Conservation (phyloP, 2,888 invertebrate genomes). For the Orthosia incerta region DNA sequence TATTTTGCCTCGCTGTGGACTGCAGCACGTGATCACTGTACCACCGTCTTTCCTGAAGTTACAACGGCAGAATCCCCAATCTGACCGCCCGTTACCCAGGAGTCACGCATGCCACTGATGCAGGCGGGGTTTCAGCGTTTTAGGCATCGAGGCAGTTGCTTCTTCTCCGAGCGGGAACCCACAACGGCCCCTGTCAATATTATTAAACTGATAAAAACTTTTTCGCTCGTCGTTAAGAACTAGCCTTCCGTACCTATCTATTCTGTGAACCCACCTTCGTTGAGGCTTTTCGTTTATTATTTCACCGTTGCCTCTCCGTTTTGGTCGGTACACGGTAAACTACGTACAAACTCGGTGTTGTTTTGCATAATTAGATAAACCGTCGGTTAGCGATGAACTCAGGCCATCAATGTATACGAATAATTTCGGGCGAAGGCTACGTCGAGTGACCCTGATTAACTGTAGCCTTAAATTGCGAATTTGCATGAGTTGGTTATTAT, state of each 20-base stretch:
- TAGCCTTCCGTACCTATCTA: neutral
- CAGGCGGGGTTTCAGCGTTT: no score
- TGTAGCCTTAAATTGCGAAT: constrained; percentile 26
- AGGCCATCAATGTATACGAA: constrained; percentile 69
- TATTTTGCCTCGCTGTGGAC: no score
- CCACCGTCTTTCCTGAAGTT: no score
- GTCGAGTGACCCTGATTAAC: constrained; percentile 43
- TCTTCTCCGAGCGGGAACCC: no score
- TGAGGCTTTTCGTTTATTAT: constrained; percentile 79
- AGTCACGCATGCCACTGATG: no score
- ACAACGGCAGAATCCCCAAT: no score
- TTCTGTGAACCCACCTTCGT: constrained; percentile 54
- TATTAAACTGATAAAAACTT: no score
- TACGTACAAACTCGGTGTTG: constrained; percentile 79
- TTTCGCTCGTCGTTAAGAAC: neutral
- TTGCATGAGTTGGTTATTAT: constrained; percentile 33
- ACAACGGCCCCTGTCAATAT: no score
- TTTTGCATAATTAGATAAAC: constrained; percentile 86
- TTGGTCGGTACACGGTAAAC: constrained; percentile 72
- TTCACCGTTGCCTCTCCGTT: constrained; percentile 71
- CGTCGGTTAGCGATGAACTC: constrained; percentile 76
- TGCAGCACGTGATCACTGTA: no score
- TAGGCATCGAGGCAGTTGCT: no score
- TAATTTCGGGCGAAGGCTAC: constrained; percentile 49
- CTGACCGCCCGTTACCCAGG: no score